These are phyloP conservation scores for Drosophila mimica DNA, from an alignment of 2,888 invertebrate genomes.

Conservation along the genomic window DNA sequence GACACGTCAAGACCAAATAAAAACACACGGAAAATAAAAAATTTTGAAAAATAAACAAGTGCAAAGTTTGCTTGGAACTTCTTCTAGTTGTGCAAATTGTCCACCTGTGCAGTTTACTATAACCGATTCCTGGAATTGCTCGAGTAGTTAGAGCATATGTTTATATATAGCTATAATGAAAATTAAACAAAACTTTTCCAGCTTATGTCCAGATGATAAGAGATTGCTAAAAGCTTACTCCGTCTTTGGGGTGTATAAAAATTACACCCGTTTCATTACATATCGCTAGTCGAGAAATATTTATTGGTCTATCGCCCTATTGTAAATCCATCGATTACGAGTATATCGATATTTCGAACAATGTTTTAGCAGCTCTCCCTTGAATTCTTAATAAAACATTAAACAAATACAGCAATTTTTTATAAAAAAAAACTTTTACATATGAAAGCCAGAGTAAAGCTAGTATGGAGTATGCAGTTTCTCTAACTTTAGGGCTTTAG, in stretches of 20 bases:
- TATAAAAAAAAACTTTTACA: background rate
- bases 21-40: constrained; percentile 31
- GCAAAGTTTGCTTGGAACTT: constrained; percentile 66
- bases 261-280: background rate
- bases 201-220: background rate
- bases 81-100: constrained; percentile 63
- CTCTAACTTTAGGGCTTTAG: background rate
- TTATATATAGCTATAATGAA: background rate
- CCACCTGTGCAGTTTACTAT: constrained; percentile 77
- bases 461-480: background rate
- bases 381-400: background rate
- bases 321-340: background rate
- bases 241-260: background rate
- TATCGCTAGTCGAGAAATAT: background rate
- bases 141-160: constrained; percentile 12
- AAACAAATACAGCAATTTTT: background rate
- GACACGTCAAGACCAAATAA: constrained; percentile 73
- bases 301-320: background rate
- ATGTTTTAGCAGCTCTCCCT: background rate
- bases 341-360: background rate
- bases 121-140: constrained; percentile 63
- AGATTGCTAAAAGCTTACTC: background rate
- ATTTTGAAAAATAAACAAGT: constrained; percentile 29
- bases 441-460: background rate
- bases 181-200: background rate